Conservation (phyloP, 2,113 vertebrate genomes). For the Ictalurus furcatus region DNA sequence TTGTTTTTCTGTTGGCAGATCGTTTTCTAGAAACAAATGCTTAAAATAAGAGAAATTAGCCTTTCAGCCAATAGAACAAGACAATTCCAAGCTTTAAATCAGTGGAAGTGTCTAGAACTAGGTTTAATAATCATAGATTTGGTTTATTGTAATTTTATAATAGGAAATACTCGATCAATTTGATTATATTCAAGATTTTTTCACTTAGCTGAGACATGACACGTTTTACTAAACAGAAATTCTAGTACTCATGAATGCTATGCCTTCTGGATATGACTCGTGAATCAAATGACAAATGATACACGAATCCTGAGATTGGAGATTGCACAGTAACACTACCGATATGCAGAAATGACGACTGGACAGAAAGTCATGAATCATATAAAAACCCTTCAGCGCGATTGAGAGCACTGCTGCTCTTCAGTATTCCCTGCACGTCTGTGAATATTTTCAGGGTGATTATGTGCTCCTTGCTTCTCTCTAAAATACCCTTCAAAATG, state of each 20-base stretch:
- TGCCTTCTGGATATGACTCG: background rate
- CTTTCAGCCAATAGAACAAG: background rate
- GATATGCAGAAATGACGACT: background rate
- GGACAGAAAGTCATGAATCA: background rate
- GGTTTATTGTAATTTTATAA: background rate
- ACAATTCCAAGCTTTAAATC: background rate
- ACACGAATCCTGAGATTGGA: background rate
- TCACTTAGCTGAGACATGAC: background rate
- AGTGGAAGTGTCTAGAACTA: background rate
- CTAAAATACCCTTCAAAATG: constrained; percentile 11
- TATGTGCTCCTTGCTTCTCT: background rate
- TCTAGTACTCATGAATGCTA: background rate
- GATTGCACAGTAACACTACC: background rate
- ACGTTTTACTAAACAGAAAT: background rate
- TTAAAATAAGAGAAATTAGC: no score
- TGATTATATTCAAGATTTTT: background rate
- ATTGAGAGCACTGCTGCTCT: background rate
- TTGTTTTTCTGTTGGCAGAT: background rate
- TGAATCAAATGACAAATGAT: background rate
- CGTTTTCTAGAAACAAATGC: background rate
- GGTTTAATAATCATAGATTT: background rate
- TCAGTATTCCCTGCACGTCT: constrained; percentile 1
- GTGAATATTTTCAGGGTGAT: background rate
- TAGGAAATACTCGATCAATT: background rate
- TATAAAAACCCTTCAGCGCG: background rate